phyloP scores from a whole-genome alignment of 2,888 invertebrate species.

The Andrena dorsata region DNA sequence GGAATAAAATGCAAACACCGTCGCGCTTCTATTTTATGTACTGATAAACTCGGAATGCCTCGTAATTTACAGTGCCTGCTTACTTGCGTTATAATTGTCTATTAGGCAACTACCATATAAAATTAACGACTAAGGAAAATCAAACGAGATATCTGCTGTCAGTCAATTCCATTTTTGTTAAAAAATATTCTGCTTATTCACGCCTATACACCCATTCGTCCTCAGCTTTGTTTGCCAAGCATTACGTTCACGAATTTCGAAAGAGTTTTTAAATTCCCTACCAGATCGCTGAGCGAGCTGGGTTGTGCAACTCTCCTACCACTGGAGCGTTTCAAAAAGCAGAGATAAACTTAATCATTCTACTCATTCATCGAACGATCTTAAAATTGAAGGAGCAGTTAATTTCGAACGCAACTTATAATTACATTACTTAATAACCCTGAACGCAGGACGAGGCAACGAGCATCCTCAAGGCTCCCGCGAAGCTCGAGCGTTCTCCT shows the following conservation, averaged over 20 bases:
- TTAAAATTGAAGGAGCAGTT: not conserved
- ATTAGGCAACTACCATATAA: not conserved
- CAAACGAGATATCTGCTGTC: no score
- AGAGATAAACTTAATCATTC: conserved; percentile 3
- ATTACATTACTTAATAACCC: not conserved
- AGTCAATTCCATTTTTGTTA: no score
- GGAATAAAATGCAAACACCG: conserved; percentile 23
- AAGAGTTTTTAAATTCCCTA: not conserved
- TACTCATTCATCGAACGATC: not conserved
- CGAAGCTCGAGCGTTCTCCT: not conserved
- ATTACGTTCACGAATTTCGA: not conserved
- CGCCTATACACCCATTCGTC: not conserved
- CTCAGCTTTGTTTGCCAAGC: not conserved
- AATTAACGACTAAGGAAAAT: not conserved
- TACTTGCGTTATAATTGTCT: not conserved
- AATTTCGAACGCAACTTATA: not conserved
- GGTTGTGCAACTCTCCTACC: not conserved
- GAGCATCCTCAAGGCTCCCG: conserved; percentile 4
- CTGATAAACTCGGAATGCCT: conserved; percentile 1
- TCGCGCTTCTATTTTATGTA: not conserved
- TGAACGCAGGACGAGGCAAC: not conserved
- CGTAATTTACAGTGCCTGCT: conserved; percentile 15
- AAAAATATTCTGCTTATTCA: no score
- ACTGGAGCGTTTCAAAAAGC: conserved; percentile 6
- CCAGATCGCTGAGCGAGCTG: not conserved